Conservation (phyloP, 2,888 invertebrate genomes). For the Ariolimax columbianus region DNA sequence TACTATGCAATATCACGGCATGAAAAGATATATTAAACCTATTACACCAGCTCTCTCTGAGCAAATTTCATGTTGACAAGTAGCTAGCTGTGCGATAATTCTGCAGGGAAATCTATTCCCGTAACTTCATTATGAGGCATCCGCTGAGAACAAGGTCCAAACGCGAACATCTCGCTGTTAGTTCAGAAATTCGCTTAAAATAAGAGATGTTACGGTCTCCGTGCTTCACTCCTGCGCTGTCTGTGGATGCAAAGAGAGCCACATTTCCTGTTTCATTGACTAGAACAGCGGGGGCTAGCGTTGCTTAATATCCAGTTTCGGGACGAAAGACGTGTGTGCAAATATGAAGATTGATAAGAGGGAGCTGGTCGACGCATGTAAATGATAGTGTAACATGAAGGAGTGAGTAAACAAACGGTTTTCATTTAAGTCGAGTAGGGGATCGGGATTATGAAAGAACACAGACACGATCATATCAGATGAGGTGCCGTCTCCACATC, state of each 20-base stretch:
- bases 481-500: background rate
- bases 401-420: constrained; percentile 15
- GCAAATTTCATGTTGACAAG: background rate
- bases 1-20: background rate
- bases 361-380: background rate
- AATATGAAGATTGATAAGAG: constrained; percentile 22
- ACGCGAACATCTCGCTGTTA: background rate
- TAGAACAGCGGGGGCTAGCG: background rate
- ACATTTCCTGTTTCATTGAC: constrained; percentile 1
- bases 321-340: background rate
- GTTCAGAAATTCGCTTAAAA: background rate
- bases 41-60: background rate
- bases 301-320: constrained; percentile 25
- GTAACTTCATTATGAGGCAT: background rate
- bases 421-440: background rate
- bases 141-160: background rate
- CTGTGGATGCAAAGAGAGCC: constrained; percentile 9
- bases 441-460: background rate
- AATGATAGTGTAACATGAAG: constrained; percentile 28
- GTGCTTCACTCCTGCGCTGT: background rate
- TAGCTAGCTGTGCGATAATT: background rate
- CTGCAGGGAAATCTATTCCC: background rate
- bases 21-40: background rate
- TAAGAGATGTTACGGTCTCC: background rate
- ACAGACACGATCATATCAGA: background rate